Conservation (phyloP, 2,797 vertebrate genomes). For the Miichthys miiuy region DNA sequence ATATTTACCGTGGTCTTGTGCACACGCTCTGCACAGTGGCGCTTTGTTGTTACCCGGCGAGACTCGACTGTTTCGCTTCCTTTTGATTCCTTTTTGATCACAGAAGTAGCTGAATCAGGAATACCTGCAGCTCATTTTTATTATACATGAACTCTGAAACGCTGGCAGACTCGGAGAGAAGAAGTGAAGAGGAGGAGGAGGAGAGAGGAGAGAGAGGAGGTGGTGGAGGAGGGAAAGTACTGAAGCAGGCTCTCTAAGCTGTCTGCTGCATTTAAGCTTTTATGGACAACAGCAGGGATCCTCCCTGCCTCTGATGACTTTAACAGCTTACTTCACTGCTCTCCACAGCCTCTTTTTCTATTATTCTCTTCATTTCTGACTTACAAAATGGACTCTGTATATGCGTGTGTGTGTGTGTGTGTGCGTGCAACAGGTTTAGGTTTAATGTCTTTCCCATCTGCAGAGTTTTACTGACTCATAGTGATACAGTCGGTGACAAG, state of each 20-base stretch:
- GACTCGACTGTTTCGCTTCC: constrained; percentile 24
- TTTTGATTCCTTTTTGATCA: constrained; percentile 50
- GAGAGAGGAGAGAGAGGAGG: constrained; percentile 14
- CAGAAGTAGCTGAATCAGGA: constrained; percentile 56
- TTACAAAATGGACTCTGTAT: constrained; percentile 20
- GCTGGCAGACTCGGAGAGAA: constrained; percentile 21
- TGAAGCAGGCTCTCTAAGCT: constrained; percentile 51
- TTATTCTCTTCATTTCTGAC: constrained; percentile 49
- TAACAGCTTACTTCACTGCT: constrained; percentile 64
- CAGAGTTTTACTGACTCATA: constrained; percentile 17
- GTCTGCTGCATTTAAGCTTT: constrained; percentile 69
- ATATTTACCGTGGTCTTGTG: constrained; percentile 16
- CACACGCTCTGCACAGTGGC: neutral
- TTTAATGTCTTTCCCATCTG: constrained; percentile 51
- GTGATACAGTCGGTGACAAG: constrained; percentile 21
- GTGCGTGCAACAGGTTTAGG: constrained; percentile 53
- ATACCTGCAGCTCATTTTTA: constrained; percentile 61
- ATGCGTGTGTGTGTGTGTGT: constrained; percentile 11
- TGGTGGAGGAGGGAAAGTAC: constrained; percentile 18
- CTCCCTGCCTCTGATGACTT: constrained; percentile 69
- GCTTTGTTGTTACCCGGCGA: constrained; percentile 47
- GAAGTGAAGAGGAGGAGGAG: constrained; percentile 7
- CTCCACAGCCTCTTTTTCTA: constrained; percentile 46
- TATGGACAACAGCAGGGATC: constrained; percentile 68
- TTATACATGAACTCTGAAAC: constrained; percentile 48